A percentile compares a stretch with the other conserved stretches of the same genome.
These are phyloP conservation scores for Leucoraja erinaceus DNA, from an alignment of 2,113 vertebrate genomes.

Conservation along the genomic window DNA sequence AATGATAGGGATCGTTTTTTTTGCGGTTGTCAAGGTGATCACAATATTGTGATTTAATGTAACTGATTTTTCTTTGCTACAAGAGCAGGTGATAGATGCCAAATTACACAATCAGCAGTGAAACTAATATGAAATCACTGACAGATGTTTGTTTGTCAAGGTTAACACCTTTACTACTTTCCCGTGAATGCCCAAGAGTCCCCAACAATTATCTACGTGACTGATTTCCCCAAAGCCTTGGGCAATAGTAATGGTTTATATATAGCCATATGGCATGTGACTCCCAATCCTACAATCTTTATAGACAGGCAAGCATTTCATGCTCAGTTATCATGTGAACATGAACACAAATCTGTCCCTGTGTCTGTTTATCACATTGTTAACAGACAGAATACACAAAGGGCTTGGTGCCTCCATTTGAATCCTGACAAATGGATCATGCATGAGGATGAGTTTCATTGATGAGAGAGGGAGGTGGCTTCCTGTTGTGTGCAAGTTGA, in stretches of 20 bases:
- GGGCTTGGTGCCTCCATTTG: background rate
- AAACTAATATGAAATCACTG: background rate
- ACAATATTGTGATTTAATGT: background rate
- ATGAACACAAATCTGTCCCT: background rate
- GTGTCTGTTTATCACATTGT: background rate
- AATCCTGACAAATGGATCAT: background rate
- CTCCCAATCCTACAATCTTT: background rate
- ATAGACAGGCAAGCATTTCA: background rate
- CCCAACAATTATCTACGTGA: background rate
- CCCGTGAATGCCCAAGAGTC: background rate
- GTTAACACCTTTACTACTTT: background rate
- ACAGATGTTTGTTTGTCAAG: conserved; percentile 9
- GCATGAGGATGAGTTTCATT: background rate
- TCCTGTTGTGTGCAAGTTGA: background rate
- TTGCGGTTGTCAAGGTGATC: background rate
- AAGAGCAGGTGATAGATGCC: background rate
- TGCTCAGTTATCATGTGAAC: background rate
- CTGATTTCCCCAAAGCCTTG: background rate
- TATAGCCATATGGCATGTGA: background rate
- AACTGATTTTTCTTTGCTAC: background rate
- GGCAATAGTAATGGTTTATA: background rate
- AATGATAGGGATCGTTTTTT: background rate
- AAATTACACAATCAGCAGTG: conserved; percentile 11
- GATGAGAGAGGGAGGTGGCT: background rate
- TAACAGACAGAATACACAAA: background rate